Base-by-base conservation (phyloP, 1,140 invertebrate genomes). In the Heterodera carotae region DNA sequence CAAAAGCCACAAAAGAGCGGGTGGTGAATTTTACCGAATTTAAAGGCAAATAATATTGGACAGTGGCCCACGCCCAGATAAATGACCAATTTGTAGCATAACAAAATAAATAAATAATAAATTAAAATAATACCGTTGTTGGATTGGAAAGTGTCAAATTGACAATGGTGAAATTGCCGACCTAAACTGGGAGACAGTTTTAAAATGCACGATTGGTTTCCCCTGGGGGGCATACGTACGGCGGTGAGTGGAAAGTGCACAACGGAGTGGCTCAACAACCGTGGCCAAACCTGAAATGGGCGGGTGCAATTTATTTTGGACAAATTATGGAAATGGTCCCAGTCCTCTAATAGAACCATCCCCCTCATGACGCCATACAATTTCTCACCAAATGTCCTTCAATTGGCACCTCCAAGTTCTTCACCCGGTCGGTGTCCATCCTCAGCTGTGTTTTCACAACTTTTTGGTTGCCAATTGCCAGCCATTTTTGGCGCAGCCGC, bases 201-300 rank as follows among this genome's bases (percentile, higher is more conserved):
- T 33, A 70, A 60, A 53, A 80, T 0, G n/a, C 39, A 66, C 64
- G 43, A 77, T 68, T 31, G 15, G 66, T 36, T 79, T 76, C n/a
- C n/a, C n/a, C n/a, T n/a, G n/a, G n/a, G n/a, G n/a, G 43, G 22
- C 22, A 22, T 67, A 92, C 92, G 77, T 56, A 94, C 91, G 89
- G 94, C 93, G 7, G 93, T 94, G 36, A 94, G 87, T 12, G 93
- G 93, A 89, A 94, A 94, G 75, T 89, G 89, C 74, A 93, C 86
- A 56, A 90, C 84, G 69, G 87, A 87, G 74, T 88, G 88, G 48
- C 89, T 88, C 27, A 90, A 83, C 4, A 92, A 80, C 48, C 90
- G 86, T 8, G 93, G 93, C 93, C 93, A 94, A 27, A 87, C 76
- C 72, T 86, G 69, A 18, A 86, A 77, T 76, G 91, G 91, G 12